Conservation (phyloP, 1,140 invertebrate species). For the Drosophila gunungcola region DNA sequence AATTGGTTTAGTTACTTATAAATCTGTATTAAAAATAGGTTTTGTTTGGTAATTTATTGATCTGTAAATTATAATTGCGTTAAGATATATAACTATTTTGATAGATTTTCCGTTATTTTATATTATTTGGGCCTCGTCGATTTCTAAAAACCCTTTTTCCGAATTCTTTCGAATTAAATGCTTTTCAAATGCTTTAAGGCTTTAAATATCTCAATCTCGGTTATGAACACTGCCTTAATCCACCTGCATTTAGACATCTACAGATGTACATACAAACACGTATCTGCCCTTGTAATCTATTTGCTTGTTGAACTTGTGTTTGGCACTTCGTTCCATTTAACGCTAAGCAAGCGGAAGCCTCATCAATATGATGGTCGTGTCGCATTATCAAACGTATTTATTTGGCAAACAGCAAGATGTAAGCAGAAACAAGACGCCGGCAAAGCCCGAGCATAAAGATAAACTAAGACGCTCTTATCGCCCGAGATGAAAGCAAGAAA, state of each 20-base stretch:
- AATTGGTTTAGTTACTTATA: too few species aligned
- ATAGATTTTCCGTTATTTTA: too few species aligned
- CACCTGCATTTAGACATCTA: slow-evolving; percentile 3
- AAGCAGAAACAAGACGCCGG: slow-evolving; percentile 19
- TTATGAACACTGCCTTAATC: background rate
- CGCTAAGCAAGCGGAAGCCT: slow-evolving; percentile 34
- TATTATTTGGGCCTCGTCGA: too few species aligned
- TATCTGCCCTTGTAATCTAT: slow-evolving; percentile 32
- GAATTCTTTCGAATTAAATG: background rate
- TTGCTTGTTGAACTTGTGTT: slow-evolving; percentile 52
- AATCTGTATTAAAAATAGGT: too few species aligned
- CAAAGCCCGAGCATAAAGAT: slow-evolving; percentile 54
- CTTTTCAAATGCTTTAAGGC: background rate
- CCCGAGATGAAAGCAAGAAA: slow-evolving; percentile 62
- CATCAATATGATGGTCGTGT: slow-evolving; percentile 68
- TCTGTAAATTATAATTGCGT: too few species aligned
- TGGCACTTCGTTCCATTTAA: slow-evolving; percentile 62
- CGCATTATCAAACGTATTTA: slow-evolving; percentile 77
- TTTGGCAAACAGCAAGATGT: slow-evolving; percentile 61
- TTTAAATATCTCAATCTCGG: background rate
- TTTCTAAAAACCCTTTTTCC: too few species aligned
- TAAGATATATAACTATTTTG: too few species aligned
- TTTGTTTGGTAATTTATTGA: too few species aligned
- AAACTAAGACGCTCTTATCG: slow-evolving; percentile 71
- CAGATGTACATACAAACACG: background rate